Evolutionary conservation across 2,113 vertebrate genomes (phyloP).

Genomic region (Spermophilus dauricus): DNA sequence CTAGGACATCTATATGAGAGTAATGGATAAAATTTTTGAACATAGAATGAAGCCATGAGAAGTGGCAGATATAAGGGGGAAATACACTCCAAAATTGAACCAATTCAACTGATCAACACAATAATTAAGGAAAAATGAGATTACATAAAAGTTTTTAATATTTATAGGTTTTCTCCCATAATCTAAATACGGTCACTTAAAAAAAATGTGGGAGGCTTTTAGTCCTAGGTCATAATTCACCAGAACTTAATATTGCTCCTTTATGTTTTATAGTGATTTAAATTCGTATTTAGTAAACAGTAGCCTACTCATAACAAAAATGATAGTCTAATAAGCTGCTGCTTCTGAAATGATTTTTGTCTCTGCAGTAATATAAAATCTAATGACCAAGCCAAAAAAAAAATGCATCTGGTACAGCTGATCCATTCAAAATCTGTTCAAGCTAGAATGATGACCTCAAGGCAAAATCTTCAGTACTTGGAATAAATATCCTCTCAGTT

Average conservation of each 20-base stretch:
- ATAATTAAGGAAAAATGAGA: background rate
- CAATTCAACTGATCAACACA: background rate
- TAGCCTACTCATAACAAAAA: constrained; percentile 59
- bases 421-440: constrained; percentile 50
- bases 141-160: background rate
- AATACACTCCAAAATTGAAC: background rate
- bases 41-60: background rate
- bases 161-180: background rate
- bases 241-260: constrained; percentile 42
- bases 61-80: background rate
- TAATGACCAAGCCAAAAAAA: constrained; percentile 59
- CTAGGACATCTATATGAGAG: background rate
- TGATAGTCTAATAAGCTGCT: constrained; percentile 24
- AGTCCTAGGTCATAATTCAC: background rate
- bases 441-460: background rate
- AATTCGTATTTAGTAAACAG: constrained; percentile 60
- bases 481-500: constrained; percentile 32
- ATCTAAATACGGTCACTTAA: constrained; percentile 6
- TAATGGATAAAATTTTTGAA: background rate
- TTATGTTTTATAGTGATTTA: constrained; percentile 49
- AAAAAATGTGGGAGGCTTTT: background rate
- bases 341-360: constrained; percentile 59
- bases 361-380: constrained; percentile 65
- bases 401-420: constrained; percentile 41
- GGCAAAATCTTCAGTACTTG: constrained; percentile 44